Evolutionary conservation across 2,888 invertebrate species (phyloP), one percentile per base, ranked within the genome.

Genomic region (Nomada fabriciana): DNA sequence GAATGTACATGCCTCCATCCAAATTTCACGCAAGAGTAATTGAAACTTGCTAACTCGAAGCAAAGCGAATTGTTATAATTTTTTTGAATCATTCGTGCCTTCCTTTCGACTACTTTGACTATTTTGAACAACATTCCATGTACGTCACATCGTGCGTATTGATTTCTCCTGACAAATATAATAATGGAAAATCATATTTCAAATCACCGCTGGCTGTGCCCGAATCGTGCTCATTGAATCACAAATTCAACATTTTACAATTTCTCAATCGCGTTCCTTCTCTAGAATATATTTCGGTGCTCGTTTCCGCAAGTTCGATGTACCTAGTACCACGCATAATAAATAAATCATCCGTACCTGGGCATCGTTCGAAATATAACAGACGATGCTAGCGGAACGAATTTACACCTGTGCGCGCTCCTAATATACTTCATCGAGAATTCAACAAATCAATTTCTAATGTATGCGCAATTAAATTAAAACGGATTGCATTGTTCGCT

Each of bases 191-290:
- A 50, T 64, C 15, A 29, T 50, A 18, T 23, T 15, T 7, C 9
- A 65, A 65, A 20, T 64, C 64, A 47, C 9, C n/a, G n/a, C 29
- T 10, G n/a, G 10, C 9, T 0, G 2, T 11, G 18, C 18, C 2
- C 23, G 18, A 15, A 0, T 2, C 4, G 9, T 25, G 18, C 52
- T 65, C 65, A 7, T 25, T 65, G 20, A 65, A 65, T 65, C 52
- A 29, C 29, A 65, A 65, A 65, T 65, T 29, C 2, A 11, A 9
- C n/a, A 52, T 52, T 52, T 65, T 29, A 29, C n/a, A 52, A 36
- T 52, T 65, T 52, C n/a, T 52, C 52, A 52, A 65, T 50, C 52
- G 11, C 7, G 25, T 5, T 50, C 18, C 25, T 47, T 11, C 50
- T 25, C 18, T 4, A 5, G 63, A 50, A 65, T 36, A 20, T 29